Percentiles rank a stretch among this genome's conserved stretches.
Conservation (phyloP, 1,140 invertebrate species). For the Drosophila pectinifera region DNA sequence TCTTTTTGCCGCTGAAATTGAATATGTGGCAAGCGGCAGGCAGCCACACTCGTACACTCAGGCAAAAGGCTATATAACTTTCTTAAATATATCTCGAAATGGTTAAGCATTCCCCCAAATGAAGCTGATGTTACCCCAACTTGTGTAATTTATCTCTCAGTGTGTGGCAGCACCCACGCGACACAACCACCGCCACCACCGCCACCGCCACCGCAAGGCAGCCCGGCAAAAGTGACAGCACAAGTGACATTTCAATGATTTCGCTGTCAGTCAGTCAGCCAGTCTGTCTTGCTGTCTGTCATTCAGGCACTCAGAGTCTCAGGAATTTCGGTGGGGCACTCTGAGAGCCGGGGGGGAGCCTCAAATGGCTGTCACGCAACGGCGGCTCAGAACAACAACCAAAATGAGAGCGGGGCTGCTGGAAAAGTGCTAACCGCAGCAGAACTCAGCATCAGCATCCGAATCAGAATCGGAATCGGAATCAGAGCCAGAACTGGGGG, state of each 20-base stretch:
- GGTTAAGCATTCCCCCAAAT: no score
- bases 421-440: slow-evolving; percentile 59
- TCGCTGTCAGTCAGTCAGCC: slow-evolving; percentile 61
- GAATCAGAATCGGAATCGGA: background rate
- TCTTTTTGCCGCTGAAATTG: slow-evolving; percentile 48
- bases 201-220: slow-evolving; percentile 16
- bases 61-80: background rate
- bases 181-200: background rate
- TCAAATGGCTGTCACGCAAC: slow-evolving; percentile 67
- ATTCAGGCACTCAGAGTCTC: slow-evolving; percentile 41
- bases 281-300: slow-evolving; percentile 30
- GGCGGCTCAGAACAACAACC: slow-evolving; percentile 50
- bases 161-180: slow-evolving; percentile 11
- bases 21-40: slow-evolving; percentile 35
- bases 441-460: slow-evolving; percentile 13
- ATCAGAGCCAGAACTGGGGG: background rate
- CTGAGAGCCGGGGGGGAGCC: background rate
- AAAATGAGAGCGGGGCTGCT: slow-evolving; percentile 11
- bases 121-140: background rate
- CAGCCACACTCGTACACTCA: background rate
- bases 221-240: slow-evolving; percentile 54
- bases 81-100: no score
- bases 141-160: background rate
- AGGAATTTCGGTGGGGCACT: slow-evolving; percentile 17
- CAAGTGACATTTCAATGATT: slow-evolving; percentile 70